These are phyloP conservation scores for Pseudeuparius sepicola DNA, from an alignment of 2,888 invertebrate genomes.

Conservation along the genomic window DNA sequence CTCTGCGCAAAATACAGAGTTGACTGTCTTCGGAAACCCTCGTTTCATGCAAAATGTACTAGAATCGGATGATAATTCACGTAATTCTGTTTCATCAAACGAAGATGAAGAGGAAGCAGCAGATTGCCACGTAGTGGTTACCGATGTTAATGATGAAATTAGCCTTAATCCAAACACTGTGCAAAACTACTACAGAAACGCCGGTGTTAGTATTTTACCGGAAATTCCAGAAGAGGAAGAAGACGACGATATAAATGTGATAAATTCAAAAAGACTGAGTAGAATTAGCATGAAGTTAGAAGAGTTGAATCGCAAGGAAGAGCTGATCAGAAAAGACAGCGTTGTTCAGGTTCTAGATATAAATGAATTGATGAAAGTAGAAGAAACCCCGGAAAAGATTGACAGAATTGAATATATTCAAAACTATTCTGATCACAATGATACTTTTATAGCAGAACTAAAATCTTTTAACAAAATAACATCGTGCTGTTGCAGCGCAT, in stretches of 20 bases:
- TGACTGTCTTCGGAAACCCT: too few species aligned
- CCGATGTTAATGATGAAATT: too few species aligned
- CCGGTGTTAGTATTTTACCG: conserved; percentile 27
- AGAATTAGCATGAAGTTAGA: conserved; percentile 25
- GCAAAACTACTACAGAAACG: conserved; percentile 23
- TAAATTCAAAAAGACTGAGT: conserved; percentile 24
- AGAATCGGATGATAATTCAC: too few species aligned
- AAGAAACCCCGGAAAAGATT: conserved; percentile 19
- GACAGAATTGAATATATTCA: conserved; percentile 24
- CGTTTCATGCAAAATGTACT: too few species aligned
- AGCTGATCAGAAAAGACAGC: conserved; percentile 17
- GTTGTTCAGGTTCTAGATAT: conserved; percentile 8
- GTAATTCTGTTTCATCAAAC: too few species aligned
- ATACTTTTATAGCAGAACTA: conserved; percentile 21
- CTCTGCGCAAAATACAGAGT: too few species aligned
- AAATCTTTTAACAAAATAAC: conserved; percentile 17
- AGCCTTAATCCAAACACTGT: too few species aligned
- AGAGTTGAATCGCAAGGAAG: conserved; percentile 23
- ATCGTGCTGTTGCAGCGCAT: conserved; percentile 22
- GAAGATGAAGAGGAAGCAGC: too few species aligned
- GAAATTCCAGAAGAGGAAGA: conserved; percentile 27
- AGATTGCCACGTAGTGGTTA: too few species aligned
- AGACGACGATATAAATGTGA: conserved; percentile 23
- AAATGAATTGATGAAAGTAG: conserved; percentile 17
- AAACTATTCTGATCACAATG: conserved; percentile 18